Evolutionary conservation across 1,140 invertebrate species (phyloP), one percentile per base, ranked within the genome.

Genomic region (Callitettix versicolor): DNA sequence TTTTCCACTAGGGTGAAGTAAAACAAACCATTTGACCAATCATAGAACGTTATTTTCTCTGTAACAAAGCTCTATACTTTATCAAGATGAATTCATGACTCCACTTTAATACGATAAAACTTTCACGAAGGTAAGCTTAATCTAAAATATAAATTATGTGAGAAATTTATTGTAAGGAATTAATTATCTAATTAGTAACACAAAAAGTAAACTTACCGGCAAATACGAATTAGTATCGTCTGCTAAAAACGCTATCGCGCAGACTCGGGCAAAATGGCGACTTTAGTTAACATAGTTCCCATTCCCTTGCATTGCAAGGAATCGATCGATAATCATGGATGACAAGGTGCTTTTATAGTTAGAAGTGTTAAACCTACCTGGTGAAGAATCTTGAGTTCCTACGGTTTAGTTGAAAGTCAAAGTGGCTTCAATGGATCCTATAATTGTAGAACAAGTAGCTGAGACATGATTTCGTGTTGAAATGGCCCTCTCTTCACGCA

Each of bases 401-500:
- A 46, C 26, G 50, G 46, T 52, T 46, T 21, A 15, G 17, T 51
- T 53, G 22, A 36, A 52, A 49, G 54, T 44, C 46, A 41, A 41
- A 55, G 53, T 53, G 44, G 48, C 18, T 21, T 1, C 47, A 33
- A 46, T 53, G 34, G 34, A 53, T 34, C 43, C 30, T 55, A 33
- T 30, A 48, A 24, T 33, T 49, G 14, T 55, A 20, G 21, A 55
- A 42, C 43, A 55, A 44, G 2, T 21, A 36, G 18, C 47, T 33
- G 57, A 63, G 60, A 53, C 61, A 59, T 62, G 57, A 48, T 55
- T 59, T 58, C 50, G 30, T 47, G 46, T 38, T 53, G 60, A 64
- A 66, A 66, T 64, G 60, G 61, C 59, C 64, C 62, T 49, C 54
- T 55, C 54, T 55, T 79, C 81, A 86, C 83, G 82, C 84, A 87